These are phyloP conservation scores for Gymnopithys bicolor DNA, from an alignment of 2,797 vertebrate species.

Conservation along the genomic window DNA sequence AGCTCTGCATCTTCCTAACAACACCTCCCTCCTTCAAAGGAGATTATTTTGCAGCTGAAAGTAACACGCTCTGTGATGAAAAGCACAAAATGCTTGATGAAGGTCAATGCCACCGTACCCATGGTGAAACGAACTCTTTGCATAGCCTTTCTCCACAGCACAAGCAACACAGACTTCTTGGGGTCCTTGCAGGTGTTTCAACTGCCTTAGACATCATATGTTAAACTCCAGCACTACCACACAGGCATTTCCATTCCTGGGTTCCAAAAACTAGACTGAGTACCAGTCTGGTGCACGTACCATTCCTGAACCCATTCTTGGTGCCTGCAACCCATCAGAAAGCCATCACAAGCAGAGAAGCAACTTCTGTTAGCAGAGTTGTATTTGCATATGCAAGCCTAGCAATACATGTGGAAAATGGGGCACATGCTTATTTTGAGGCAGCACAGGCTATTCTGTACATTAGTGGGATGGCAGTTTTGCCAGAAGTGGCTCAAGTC, in stretches of 20 bases:
- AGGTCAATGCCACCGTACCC: neutral
- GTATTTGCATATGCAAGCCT: neutral
- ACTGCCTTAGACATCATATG: fast-evolving
- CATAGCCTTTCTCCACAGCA: neutral
- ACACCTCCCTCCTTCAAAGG: neutral
- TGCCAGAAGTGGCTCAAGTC: neutral
- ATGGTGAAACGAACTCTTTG: neutral
- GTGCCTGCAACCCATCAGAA: neutral
- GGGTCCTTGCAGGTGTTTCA: neutral
- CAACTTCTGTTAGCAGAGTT: neutral
- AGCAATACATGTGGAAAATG: fast-evolving
- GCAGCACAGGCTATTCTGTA: neutral
- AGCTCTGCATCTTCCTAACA: neutral
- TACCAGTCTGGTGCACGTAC: neutral
- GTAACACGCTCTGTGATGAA: neutral
- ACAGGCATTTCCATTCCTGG: neutral
- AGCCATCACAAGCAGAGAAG: neutral
- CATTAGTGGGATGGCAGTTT: neutral
- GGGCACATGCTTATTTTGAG: neutral
- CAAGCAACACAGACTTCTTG: neutral
- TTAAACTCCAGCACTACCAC: neutral
- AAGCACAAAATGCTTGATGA: neutral
- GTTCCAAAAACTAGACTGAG: neutral
- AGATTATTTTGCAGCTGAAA: neutral
- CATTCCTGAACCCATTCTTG: neutral